phyloP scores from a whole-genome alignment of 2,797 vertebrate genomes.

The Alfaro cultratus region DNA sequence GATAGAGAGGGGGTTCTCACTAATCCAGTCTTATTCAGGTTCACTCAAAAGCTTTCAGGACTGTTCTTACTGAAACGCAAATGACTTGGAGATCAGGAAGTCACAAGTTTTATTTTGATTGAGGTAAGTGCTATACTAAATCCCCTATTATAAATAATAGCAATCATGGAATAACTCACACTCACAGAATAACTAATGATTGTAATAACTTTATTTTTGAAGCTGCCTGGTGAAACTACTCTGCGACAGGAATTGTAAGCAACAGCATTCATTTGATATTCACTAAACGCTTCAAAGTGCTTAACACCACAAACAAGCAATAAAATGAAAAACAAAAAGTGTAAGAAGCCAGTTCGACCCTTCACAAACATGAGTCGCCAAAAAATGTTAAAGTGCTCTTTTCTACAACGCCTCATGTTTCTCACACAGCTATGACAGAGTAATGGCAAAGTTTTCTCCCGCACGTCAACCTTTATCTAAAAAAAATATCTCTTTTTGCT shows the following conservation, averaged over 20 bases:
- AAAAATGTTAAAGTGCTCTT: constrained; percentile 20
- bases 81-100: constrained; percentile 39
- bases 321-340: constrained; percentile 31
- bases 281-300: constrained; percentile 27
- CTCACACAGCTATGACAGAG: constrained; percentile 42
- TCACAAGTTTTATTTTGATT: constrained; percentile 41
- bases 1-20: not conserved
- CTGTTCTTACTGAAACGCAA: constrained; percentile 29
- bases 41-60: constrained; percentile 5
- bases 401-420: constrained; percentile 14
- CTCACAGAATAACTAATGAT: not conserved
- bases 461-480: constrained; percentile 29
- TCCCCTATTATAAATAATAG: constrained; percentile 37
- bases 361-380: constrained; percentile 15
- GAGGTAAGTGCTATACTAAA: constrained; percentile 35
- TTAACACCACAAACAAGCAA: constrained; percentile 20
- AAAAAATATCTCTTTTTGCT: constrained; percentile 14
- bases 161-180: constrained; percentile 6
- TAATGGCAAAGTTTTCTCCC: constrained; percentile 39
- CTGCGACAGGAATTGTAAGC: constrained; percentile 16
- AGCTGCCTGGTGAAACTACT: constrained; percentile 32
- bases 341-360: constrained; percentile 28
- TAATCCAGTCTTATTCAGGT: constrained; percentile 13
- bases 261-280: constrained; percentile 33
- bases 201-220: constrained; percentile 29